Evolutionary conservation across 2,888 invertebrate species (phyloP).

Genomic region (Mesoligia furuncula): DNA sequence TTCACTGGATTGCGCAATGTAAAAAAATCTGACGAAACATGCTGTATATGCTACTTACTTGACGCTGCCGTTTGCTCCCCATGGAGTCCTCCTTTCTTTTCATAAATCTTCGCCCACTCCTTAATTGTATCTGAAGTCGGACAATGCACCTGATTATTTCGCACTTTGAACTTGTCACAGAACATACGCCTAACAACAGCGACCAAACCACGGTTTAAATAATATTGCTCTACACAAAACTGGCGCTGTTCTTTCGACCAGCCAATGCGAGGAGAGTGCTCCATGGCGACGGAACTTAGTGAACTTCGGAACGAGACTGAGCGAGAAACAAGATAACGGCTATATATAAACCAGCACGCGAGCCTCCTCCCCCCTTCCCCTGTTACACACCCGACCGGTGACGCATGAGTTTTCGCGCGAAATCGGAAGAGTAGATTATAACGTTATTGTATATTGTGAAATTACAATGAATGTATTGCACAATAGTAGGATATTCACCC

Average conservation of each 20-base stretch:
- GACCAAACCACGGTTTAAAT: neutral
- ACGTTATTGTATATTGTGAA: conserved; percentile 19
- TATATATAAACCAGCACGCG: neutral
- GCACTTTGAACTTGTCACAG: conserved; percentile 6
- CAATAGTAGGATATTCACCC: neutral
- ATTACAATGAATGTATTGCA: conserved; percentile 6
- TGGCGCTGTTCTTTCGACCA: conserved; percentile 11
- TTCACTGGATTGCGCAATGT: neutral
- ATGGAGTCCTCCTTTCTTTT: no score
- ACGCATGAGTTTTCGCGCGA: neutral
- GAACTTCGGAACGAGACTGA: conserved; percentile 12
- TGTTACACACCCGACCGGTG: neutral
- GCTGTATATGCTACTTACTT: neutral
- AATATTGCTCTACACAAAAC: conserved; percentile 28
- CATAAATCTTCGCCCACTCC: no score
- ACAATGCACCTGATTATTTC: neutral
- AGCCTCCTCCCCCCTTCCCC: no score
- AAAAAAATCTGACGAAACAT: neutral
- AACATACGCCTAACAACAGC: conserved; percentile 8
- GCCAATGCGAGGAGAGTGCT: neutral
- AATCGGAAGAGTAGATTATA: neutral
- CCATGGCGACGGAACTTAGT: neutral
- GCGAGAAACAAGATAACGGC: neutral
- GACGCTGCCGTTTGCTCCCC: no score
- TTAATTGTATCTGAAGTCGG: conserved; percentile 3